A percentile compares a stretch with the other conserved stretches of the same genome.
Conservation (phyloP, 2,113 vertebrate species). For the Antechinus stuartii region DNA sequence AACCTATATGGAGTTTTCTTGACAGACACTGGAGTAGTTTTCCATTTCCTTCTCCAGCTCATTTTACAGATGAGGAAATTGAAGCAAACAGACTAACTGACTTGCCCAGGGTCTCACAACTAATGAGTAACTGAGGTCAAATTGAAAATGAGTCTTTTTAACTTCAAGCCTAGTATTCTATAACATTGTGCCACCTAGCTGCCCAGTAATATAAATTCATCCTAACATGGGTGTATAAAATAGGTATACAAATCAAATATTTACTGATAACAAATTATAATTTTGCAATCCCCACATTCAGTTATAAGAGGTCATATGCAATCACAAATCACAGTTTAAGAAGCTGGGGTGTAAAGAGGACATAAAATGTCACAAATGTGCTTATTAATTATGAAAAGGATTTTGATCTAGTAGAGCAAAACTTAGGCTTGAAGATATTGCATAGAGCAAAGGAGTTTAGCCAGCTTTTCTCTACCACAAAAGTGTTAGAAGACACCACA, state of each 20-base stretch:
- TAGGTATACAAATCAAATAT: too few relatives aligned
- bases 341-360: not conserved
- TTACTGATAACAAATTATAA: too few relatives aligned
- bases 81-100: too few relatives aligned
- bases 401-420: not conserved
- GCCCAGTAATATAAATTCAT: not conserved
- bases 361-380: not conserved
- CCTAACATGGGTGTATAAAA: not conserved
- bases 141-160: too few relatives aligned
- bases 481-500: not conserved
- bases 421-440: not conserved
- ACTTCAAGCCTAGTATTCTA: too few relatives aligned
- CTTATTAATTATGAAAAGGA: not conserved
- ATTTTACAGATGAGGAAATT: not conserved
- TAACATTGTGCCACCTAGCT: too few relatives aligned
- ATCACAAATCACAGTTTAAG: too few relatives aligned
- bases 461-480: not conserved
- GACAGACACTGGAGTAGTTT: not conserved
- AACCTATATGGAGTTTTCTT: not conserved
- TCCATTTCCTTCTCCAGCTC: not conserved
- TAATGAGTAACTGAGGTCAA: not conserved
- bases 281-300: too few relatives aligned
- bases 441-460: not conserved
- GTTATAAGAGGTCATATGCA: too few relatives aligned
- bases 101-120: not conserved